Evolutionary conservation across 2,113 vertebrate species (phyloP).

Genomic region (Crotalus tigris): DNA sequence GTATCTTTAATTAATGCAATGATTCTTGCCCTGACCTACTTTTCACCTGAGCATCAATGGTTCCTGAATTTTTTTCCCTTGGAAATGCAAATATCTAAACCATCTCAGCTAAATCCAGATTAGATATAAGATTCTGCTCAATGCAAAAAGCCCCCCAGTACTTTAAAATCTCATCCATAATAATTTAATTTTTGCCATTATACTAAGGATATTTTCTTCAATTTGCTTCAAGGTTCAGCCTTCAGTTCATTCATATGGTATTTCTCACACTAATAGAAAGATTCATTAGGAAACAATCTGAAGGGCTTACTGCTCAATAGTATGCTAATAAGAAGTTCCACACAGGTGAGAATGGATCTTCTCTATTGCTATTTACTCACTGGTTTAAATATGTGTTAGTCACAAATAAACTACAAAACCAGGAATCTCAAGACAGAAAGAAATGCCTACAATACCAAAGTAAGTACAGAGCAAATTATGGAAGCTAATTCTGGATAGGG

Average conservation of each 20-base stretch:
- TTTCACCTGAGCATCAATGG: slow-evolving; percentile 47
- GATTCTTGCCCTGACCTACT: slow-evolving; percentile 50
- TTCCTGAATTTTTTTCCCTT: slow-evolving; percentile 35
- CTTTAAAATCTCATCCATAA: slow-evolving; percentile 44
- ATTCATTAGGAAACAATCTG: not conserved
- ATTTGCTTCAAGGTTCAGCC: slow-evolving; percentile 31
- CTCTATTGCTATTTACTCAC: not conserved
- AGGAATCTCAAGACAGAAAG: not conserved
- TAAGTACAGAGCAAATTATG: not conserved
- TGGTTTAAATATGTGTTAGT: not conserved
- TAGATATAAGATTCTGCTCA: slow-evolving; percentile 39
- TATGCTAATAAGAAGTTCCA: not conserved
- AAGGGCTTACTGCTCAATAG: not conserved
- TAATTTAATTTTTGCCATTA: slow-evolving; percentile 47
- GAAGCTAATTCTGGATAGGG: not conserved
- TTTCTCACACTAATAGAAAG: not conserved
- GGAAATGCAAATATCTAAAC: slow-evolving; percentile 52
- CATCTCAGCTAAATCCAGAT: slow-evolving; percentile 54
- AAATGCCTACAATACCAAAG: not conserved
- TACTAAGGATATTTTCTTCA: slow-evolving; percentile 8
- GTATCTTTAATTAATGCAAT: slow-evolving; percentile 60
- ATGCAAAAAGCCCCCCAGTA: slow-evolving; percentile 26
- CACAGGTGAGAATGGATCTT: not conserved
- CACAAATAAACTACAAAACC: not conserved
- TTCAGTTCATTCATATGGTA: not conserved